A percentile compares a stretch with the other conserved stretches of the same genome.
Conservation (phyloP, 1,140 invertebrate genomes). For the Stratiolaelaps scimitus region DNA sequence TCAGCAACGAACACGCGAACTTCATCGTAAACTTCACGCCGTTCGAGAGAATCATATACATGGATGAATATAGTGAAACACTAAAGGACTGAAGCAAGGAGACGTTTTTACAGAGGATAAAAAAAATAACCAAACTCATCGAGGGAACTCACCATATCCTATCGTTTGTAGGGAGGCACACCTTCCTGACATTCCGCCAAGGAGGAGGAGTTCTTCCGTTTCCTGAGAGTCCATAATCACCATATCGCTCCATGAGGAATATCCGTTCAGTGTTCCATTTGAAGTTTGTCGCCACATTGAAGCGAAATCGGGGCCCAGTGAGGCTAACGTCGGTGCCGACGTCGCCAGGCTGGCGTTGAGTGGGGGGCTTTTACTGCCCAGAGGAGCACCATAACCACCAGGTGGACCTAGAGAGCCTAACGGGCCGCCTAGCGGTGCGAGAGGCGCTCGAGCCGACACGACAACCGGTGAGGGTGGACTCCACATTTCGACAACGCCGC, state of each 20-base stretch:
- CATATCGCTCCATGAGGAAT: constrained; percentile 25
- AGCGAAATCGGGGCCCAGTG: neutral
- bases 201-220: constrained; percentile 1
- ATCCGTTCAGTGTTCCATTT: constrained; percentile 6
- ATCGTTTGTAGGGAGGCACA: constrained; percentile 5
- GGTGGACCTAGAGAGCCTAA: constrained; percentile 24
- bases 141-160: constrained; percentile 12
- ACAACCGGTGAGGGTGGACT: constrained; percentile 24
- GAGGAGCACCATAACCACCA: too few relatives aligned
- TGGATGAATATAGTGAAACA: too few relatives aligned
- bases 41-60: too few relatives aligned
- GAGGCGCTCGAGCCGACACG: constrained; percentile 12
- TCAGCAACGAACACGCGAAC: too few relatives aligned
- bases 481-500: constrained; percentile 8
- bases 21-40: too few relatives aligned
- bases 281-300: constrained; percentile 9
- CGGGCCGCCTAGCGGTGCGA: neutral
- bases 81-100: too few relatives aligned
- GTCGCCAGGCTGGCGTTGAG: too few relatives aligned
- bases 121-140: too few relatives aligned
- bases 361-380: too few relatives aligned
- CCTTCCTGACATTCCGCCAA: constrained; percentile 23
- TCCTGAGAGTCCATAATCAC: constrained; percentile 14
- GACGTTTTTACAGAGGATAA: too few relatives aligned
- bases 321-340: too few relatives aligned